A percentile compares a stretch with the other conserved stretches of the same genome.
These are phyloP conservation scores for Myotis pilosus DNA, from an alignment of 2,797 vertebrate species.

Conservation along the genomic window DNA sequence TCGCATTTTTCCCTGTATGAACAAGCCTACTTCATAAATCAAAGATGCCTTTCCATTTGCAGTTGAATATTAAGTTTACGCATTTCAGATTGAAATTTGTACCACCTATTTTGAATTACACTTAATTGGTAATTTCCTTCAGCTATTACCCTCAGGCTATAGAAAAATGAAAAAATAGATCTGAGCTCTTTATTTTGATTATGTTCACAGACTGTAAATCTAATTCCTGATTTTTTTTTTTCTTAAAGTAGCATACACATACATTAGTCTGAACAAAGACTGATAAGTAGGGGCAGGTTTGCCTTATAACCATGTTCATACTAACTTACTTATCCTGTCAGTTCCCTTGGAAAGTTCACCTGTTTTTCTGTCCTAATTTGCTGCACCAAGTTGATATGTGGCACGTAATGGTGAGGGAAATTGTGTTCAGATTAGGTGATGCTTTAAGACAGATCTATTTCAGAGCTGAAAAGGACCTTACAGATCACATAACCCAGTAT, in stretches of 20 bases:
- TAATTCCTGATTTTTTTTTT: conserved; percentile 29
- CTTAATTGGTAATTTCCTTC: conserved; percentile 69
- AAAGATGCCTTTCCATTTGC: conserved; percentile 57
- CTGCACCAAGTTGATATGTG: background rate
- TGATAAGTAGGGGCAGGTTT: background rate
- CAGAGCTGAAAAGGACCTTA: background rate
- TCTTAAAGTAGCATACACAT: conserved; percentile 31
- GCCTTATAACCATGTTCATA: background rate
- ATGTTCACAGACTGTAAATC: conserved; percentile 62
- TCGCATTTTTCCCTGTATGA: background rate
- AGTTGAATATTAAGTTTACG: conserved; percentile 68
- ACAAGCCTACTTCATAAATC: conserved; percentile 42
- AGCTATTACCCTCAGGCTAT: conserved; percentile 39
- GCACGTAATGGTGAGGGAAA: background rate
- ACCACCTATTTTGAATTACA: conserved; percentile 53
- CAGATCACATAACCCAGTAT: background rate
- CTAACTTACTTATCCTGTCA: background rate
- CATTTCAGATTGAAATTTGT: conserved; percentile 59
- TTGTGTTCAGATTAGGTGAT: background rate
- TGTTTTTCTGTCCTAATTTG: background rate
- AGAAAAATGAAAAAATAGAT: conserved; percentile 26
- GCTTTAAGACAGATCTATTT: background rate
- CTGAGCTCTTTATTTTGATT: conserved; percentile 57
- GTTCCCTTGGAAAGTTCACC: background rate
- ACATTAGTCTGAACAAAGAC: conserved; percentile 29